These are phyloP conservation scores for Melanotaenia parkinsoni DNA, from an alignment of 2,797 vertebrate species.

Conservation along the genomic window DNA sequence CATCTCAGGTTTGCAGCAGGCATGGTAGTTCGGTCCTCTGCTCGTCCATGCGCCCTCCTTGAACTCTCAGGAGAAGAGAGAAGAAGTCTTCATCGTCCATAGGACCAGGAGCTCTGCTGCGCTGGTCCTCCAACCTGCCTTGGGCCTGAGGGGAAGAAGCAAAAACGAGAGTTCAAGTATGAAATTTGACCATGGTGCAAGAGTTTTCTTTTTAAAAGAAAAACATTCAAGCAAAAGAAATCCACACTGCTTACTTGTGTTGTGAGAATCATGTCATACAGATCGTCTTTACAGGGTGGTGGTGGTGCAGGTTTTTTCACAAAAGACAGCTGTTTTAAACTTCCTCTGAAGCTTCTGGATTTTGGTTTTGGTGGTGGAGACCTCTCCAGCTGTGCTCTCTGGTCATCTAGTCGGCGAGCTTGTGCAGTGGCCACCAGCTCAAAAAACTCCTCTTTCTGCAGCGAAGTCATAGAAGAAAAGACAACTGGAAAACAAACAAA, in stretches of 20 bases:
- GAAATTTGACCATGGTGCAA: background rate
- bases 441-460: constrained; percentile 90
- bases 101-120: constrained; percentile 87
- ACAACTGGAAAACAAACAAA: constrained; percentile 70
- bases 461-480: constrained; percentile 88
- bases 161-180: background rate
- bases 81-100: constrained; percentile 91
- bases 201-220: too few species aligned
- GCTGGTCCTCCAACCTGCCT: constrained; percentile 89
- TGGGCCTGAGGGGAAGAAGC: constrained; percentile 76
- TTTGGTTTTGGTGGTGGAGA: constrained; percentile 51
- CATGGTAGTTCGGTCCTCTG: constrained; percentile 86
- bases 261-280: constrained; percentile 88
- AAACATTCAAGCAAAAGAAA: background rate
- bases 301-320: constrained; percentile 57
- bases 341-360: constrained; percentile 79
- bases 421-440: constrained; percentile 87
- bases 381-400: constrained; percentile 82
- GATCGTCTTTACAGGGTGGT: constrained; percentile 81
- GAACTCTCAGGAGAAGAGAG: constrained; percentile 88
- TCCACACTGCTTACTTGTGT: constrained; percentile 81
- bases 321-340: constrained; percentile 73
- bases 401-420: constrained; percentile 87
- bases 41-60: constrained; percentile 90
- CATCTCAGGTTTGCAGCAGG: constrained; percentile 74